Base-by-base conservation (phyloP, 2,113 vertebrate genomes). In the Channa maculata region DNA sequence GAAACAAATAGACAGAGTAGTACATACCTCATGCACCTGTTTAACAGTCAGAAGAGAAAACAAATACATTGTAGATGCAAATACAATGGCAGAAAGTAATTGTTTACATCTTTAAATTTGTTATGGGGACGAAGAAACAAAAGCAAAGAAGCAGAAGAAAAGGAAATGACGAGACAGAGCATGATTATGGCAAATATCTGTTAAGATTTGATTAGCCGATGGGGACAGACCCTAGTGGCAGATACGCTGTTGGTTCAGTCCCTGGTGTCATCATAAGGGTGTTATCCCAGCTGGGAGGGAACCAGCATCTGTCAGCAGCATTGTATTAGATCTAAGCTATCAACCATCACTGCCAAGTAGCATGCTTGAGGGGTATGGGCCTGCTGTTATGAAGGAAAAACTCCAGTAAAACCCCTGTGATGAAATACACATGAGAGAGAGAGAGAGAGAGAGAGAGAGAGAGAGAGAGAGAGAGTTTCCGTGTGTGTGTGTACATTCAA, bases 281-380 rank as follows among this genome's bases (percentile, higher is more conserved):
- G 65, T 52, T 62, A 66, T 80, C 59, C 54, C 52, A 57, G 54
- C 77, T 67, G 50, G 61, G 71, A 85, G 66, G 74, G 13, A 53
- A 53, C 4, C 34, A 41, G 52, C 55, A 63, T 69, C 44, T 50
- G 73, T 74, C 68, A 75, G 12, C 24, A 5, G 24, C 36, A 69
- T 64, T 51, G 3, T 48, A 15, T 50, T 60, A 8, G 3, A 59
- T 48, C 57, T 38, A 41, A 43, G 61, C 11, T 24, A 61, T 66
- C 54, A 24, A 41, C 11, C 6, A 5, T 24, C 11, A 1, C 72
- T 65, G 37, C 52, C 67, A 45, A 37, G 15, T 11, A 14, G 38
- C 76, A 76, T 41, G 65, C 33, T 37, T 81, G 85, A 71, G 65
- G 79, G 41, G 52, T 57, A 68, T 2, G 6, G 48, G 51, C 37